Conservation (phyloP, 2,888 invertebrate species). For the Hanleya hanleyi region DNA sequence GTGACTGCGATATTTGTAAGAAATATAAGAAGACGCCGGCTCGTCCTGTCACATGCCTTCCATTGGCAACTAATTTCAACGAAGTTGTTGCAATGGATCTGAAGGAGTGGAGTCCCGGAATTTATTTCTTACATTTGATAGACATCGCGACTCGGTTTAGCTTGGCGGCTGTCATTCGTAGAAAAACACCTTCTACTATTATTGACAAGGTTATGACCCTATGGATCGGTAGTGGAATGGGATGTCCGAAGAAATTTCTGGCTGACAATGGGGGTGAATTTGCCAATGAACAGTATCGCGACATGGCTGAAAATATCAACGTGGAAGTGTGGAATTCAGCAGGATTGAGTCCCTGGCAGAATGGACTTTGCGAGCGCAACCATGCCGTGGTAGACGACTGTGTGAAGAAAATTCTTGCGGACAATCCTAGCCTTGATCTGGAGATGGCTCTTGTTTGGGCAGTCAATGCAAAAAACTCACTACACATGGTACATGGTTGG, state of each 20-base stretch:
- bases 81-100: constrained; percentile 9
- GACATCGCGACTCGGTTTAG: constrained; percentile 33
- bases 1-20: neutral
- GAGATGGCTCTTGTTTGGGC: constrained; percentile 14
- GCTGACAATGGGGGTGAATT: constrained; percentile 34
- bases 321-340: too few relatives aligned
- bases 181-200: constrained; percentile 24
- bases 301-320: constrained; percentile 33
- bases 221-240: constrained; percentile 29
- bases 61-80: constrained; percentile 10
- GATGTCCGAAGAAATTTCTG: constrained; percentile 17
- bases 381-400: constrained; percentile 17
- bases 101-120: neutral
- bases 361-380: too few relatives aligned
- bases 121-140: constrained; percentile 24
- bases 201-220: constrained; percentile 24
- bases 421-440: neutral
- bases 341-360: too few relatives aligned
- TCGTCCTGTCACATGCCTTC: constrained; percentile 1
- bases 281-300: constrained; percentile 30
- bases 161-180: constrained; percentile 26
- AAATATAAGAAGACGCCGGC: too few relatives aligned
- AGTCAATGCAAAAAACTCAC: constrained; percentile 12
- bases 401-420: constrained; percentile 4
- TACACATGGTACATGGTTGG: constrained; percentile 16